Conservation (phyloP, 2,113 vertebrate genomes). For the Seriola dumerili region DNA sequence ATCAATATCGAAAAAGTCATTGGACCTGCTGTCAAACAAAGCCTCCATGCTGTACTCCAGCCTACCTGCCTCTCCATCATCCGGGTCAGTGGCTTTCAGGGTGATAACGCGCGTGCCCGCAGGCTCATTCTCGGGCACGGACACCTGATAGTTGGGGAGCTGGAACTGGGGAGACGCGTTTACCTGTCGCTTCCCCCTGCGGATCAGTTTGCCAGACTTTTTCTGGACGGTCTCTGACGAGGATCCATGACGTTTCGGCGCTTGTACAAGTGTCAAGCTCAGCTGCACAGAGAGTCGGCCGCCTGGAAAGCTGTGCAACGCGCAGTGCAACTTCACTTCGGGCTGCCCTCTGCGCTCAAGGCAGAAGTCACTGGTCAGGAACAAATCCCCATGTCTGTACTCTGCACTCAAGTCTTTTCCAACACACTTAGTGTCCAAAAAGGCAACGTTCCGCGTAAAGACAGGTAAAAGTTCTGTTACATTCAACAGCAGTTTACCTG, state of each 20-base stretch:
- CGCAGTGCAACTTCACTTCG: conserved; percentile 69
- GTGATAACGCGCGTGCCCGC: conserved; percentile 90
- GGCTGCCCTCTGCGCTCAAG: conserved; percentile 29
- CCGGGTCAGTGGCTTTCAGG: conserved; percentile 90
- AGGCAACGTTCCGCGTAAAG: conserved; percentile 40
- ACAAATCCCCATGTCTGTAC: conserved; percentile 68
- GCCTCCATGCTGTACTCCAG: conserved; percentile 94
- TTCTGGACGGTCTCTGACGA: conserved; percentile 5
- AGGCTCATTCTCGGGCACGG: conserved; percentile 94
- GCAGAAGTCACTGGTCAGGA: conserved; percentile 70
- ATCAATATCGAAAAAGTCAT: conserved; percentile 91
- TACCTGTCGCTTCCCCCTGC: conserved; percentile 83
- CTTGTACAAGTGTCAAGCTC: conserved; percentile 60
- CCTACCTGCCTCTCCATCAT: conserved; percentile 91
- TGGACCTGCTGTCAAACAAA: conserved; percentile 92
- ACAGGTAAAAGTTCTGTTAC: conserved; percentile 76
- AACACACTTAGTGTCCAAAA: conserved; percentile 66
- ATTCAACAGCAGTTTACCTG: conserved; percentile 77
- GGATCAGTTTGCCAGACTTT: conserved; percentile 33
- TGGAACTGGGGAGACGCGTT: conserved; percentile 91
- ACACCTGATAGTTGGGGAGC: conserved; percentile 93
- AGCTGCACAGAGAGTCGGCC: conserved; percentile 64
- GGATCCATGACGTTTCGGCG: conserved; percentile 7
- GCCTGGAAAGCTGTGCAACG: conserved; percentile 50
- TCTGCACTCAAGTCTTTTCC: conserved; percentile 56